phyloP scores from a whole-genome alignment of 2,113 vertebrate species.

The Polypterus senegalus region DNA sequence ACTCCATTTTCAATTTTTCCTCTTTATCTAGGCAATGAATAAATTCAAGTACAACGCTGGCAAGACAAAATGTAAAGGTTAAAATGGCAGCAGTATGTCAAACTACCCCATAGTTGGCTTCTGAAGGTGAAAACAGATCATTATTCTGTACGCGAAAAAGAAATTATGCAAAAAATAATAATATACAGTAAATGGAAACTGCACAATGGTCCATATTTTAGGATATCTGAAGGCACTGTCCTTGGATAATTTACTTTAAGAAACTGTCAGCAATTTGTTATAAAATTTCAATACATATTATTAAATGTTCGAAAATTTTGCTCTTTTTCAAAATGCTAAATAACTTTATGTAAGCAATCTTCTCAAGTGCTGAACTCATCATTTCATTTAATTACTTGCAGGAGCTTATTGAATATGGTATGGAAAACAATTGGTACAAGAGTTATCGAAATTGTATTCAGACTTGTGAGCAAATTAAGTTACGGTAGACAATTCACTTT shows the following conservation, averaged over 20 bases:
- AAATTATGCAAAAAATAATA: too few relatives aligned
- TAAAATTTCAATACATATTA: not conserved
- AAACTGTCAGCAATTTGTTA: constrained; percentile 3
- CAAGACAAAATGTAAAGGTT: too few relatives aligned
- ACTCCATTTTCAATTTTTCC: too few relatives aligned
- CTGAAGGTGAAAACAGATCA: too few relatives aligned
- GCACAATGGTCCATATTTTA: too few relatives aligned
- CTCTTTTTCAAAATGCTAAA: constrained; percentile 2
- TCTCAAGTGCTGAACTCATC: constrained; percentile 6
- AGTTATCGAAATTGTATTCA: not conserved
- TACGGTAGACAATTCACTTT: not conserved
- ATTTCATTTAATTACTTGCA: not conserved
- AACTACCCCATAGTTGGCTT: too few relatives aligned
- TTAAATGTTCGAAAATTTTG: not conserved
- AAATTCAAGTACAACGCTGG: too few relatives aligned
- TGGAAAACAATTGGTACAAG: not conserved
- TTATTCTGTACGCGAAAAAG: too few relatives aligned
- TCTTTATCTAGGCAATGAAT: too few relatives aligned
- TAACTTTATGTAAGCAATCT: constrained; percentile 3
- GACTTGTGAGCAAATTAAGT: not conserved
- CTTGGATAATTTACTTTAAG: not conserved
- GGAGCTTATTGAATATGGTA: constrained; percentile 1
- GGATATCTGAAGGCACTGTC: too few relatives aligned
- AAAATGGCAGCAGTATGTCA: too few relatives aligned
- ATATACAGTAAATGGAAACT: too few relatives aligned